Conservation (phyloP, 2,888 invertebrate species). For the Coecobrya sp. region DNA sequence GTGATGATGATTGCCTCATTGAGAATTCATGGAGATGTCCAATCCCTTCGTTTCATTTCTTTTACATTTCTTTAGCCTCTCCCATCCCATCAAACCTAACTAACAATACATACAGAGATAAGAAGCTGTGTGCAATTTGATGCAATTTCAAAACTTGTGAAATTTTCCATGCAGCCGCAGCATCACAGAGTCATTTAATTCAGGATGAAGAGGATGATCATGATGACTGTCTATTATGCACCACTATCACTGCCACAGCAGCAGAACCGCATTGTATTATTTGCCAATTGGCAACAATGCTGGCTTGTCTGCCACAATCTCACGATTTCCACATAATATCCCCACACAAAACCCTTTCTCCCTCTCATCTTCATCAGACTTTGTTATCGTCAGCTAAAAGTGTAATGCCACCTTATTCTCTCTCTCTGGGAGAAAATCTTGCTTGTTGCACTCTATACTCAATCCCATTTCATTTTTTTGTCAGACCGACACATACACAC, state of each 20-base stretch:
- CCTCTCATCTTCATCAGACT: slow-evolving; percentile 59
- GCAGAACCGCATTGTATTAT: slow-evolving; percentile 43
- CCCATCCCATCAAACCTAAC: neutral
- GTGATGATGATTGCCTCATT: slow-evolving; percentile 43
- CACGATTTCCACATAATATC: slow-evolving; percentile 74
- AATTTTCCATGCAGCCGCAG: slow-evolving; percentile 62
- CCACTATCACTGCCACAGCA: neutral
- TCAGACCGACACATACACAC: slow-evolving; percentile 20
- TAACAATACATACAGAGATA: neutral
- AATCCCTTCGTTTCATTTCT: slow-evolving; percentile 40
- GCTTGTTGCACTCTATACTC: neutral
- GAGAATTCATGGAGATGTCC: slow-evolving; percentile 66
- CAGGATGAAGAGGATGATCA: slow-evolving; percentile 13
- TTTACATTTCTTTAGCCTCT: neutral
- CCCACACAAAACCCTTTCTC: neutral
- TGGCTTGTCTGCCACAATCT: slow-evolving; percentile 63
- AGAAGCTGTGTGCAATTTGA: neutral
- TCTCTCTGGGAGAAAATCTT: neutral
- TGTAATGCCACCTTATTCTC: neutral
- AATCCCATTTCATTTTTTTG: neutral
- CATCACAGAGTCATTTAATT: slow-evolving; percentile 66
- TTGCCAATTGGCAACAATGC: slow-evolving; percentile 74
- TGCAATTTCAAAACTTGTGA: slow-evolving; percentile 38
- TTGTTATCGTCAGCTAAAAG: slow-evolving; percentile 51
- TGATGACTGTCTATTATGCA: slow-evolving; percentile 42